A percentile compares a stretch with the other conserved stretches of the same genome.
phyloP scores from a whole-genome alignment of 2,113 vertebrate species.

The Serilophus lunatus region DNA sequence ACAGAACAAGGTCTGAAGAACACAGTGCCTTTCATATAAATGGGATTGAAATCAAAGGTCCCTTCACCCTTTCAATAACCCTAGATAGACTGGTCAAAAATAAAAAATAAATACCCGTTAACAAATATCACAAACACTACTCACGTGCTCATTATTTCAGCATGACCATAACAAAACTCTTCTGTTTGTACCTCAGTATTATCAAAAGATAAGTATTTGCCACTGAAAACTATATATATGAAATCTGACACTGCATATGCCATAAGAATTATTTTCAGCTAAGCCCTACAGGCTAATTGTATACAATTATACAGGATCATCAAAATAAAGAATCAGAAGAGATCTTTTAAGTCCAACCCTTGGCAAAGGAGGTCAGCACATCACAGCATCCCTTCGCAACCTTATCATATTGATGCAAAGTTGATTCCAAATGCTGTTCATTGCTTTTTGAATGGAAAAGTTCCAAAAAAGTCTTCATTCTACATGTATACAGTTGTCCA shows the following conservation, averaged over 20 bases:
- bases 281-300: neutral
- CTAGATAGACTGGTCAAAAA: neutral
- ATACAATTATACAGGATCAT: neutral
- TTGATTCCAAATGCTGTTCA: neutral
- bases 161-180: neutral
- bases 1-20: conserved; percentile 32
- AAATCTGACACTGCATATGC: neutral
- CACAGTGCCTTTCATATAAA: neutral
- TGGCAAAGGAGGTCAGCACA: neutral
- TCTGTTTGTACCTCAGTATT: neutral
- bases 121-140: neutral
- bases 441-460: neutral
- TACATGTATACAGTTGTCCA: neutral
- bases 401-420: neutral
- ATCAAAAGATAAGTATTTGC: neutral
- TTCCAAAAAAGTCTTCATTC: neutral
- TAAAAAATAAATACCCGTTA: neutral
- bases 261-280: neutral
- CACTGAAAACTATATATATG: neutral
- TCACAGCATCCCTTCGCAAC: neutral
- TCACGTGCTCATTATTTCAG: neutral
- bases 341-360: neutral
- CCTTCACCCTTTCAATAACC: neutral
- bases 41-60: neutral
- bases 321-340: neutral